phyloP scores from a whole-genome alignment of 2,113 vertebrate genomes.

The Megatriorchis doriae region DNA sequence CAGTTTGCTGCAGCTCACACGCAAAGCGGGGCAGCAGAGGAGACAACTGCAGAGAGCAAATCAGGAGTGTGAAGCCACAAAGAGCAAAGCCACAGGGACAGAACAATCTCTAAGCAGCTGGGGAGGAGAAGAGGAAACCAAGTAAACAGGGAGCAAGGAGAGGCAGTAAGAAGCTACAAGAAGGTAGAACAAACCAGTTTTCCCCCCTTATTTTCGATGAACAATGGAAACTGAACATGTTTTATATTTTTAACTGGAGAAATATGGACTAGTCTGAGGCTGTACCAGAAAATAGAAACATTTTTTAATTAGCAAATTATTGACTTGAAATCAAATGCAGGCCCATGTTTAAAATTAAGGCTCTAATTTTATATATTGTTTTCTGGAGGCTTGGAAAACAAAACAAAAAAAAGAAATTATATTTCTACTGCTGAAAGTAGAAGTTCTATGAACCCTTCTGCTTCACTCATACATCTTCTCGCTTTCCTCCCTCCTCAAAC shows the following conservation, averaged over 20 bases:
- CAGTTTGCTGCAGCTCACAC: neutral
- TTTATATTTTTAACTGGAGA: neutral
- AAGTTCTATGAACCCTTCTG: neutral
- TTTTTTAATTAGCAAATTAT: neutral
- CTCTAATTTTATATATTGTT: neutral
- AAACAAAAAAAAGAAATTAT: neutral
- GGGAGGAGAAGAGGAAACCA: neutral
- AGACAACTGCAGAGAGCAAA: slow-evolving; percentile 16
- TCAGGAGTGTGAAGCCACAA: neutral
- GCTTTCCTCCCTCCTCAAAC: neutral
- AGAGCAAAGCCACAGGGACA: neutral
- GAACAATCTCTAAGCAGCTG: neutral
- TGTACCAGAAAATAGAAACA: neutral
- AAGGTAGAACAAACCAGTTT: neutral
- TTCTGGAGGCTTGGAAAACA: neutral
- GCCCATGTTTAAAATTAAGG: neutral
- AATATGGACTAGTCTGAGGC: neutral
- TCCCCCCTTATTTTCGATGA: neutral
- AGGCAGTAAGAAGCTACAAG: neutral
- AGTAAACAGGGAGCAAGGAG: neutral
- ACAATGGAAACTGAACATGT: neutral
- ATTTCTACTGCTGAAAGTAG: neutral
- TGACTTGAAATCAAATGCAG: neutral
- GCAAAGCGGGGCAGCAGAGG: neutral
- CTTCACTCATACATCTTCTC: neutral